Conservation (phyloP, 2,888 invertebrate species). For the Ctenicera cuprea region DNA sequence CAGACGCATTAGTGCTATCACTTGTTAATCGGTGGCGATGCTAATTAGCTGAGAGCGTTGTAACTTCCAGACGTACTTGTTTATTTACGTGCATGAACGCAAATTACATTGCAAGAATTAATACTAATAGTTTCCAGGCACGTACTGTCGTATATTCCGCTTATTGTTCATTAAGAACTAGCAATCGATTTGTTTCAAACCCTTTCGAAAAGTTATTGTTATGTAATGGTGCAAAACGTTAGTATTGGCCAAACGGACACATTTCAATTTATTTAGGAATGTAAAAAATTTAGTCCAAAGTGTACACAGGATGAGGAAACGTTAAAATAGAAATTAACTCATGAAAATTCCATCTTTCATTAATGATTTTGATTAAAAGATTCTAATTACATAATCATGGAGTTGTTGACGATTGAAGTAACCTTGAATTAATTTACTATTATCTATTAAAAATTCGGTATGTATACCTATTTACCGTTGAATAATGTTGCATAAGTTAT, state of each 20-base stretch:
- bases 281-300: too few species aligned
- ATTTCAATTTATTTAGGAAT: too few species aligned
- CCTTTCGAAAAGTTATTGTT: constrained; percentile 23
- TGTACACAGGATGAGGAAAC: too few species aligned
- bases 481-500: too few species aligned
- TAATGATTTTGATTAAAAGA: too few species aligned
- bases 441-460: too few species aligned
- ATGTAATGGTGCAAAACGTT: constrained; percentile 2
- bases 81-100: constrained; percentile 46
- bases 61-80: constrained; percentile 39
- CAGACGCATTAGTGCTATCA: constrained; percentile 23
- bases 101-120: constrained; percentile 43
- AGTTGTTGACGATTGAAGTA: too few species aligned
- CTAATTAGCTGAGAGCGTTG: constrained; percentile 47
- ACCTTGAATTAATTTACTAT: too few species aligned
- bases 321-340: too few species aligned
- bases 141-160: constrained; percentile 37
- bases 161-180: constrained; percentile 36
- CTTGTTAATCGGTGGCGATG: constrained; percentile 41
- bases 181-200: constrained; percentile 39
- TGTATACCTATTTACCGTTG: too few species aligned
- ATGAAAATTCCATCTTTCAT: too few species aligned
- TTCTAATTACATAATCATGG: too few species aligned
- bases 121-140: constrained; percentile 43
- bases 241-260: background rate